Percentiles rank a stretch among this genome's conserved stretches.
Conservation (phyloP, 2,888 invertebrate species). For the Atethmia centrago region DNA sequence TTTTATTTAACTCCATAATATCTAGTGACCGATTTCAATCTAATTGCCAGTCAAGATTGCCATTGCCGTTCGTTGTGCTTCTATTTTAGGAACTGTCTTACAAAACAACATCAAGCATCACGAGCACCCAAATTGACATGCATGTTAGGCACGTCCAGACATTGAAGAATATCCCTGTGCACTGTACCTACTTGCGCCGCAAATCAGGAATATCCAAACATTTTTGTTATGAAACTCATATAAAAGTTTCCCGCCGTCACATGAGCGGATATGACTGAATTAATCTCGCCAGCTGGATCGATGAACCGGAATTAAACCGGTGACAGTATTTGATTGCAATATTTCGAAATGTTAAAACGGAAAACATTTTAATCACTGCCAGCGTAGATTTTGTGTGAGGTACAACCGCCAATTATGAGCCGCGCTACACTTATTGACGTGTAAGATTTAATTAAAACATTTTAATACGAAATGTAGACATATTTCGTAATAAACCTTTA, state of each 20-base stretch:
- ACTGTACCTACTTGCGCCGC: neutral
- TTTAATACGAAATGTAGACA: conserved; percentile 36
- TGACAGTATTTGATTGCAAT: conserved; percentile 60
- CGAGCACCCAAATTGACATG: neutral
- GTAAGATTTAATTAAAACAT: conserved; percentile 60
- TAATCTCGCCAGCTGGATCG: conserved; percentile 44
- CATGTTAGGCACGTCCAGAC: neutral
- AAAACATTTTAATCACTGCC: conserved; percentile 55
- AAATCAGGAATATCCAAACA: conserved; percentile 18
- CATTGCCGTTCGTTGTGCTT: neutral
- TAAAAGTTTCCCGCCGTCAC: conserved; percentile 43
- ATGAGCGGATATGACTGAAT: conserved; percentile 42
- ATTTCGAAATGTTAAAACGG: conserved; percentile 48
- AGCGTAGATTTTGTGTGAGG: conserved; percentile 40
- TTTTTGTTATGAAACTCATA: conserved; percentile 45
- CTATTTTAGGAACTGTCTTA: neutral
- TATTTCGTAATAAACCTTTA: conserved; percentile 20
- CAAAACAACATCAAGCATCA: neutral
- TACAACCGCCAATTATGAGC: conserved; percentile 59
- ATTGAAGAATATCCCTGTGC: conserved; percentile 5
- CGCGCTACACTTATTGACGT: conserved; percentile 47
- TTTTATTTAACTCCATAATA: conserved; percentile 12
- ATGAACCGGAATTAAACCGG: conserved; percentile 55
- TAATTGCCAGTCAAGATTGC: conserved; percentile 18
- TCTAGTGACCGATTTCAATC: conserved; percentile 28